These are phyloP conservation scores for Neopelma chrysocephalum DNA, from an alignment of 2,797 vertebrate genomes.

Conservation along the genomic window DNA sequence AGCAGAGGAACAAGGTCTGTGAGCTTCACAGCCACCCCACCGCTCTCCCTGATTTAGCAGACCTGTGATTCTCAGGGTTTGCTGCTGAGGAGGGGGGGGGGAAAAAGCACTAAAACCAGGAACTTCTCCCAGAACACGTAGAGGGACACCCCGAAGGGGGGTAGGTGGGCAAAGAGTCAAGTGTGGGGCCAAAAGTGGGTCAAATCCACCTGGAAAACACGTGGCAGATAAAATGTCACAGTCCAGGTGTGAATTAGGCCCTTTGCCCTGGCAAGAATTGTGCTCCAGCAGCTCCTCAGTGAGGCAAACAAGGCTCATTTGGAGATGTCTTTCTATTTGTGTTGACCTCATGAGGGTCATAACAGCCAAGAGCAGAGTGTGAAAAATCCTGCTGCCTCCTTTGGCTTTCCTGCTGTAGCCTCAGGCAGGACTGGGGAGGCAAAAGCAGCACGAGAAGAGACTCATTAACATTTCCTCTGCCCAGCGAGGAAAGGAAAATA, in stretches of 20 bases:
- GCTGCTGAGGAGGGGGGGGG: background rate
- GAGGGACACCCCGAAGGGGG: background rate
- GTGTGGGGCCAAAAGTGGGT: rapidly evolving
- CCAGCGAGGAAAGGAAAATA: background rate
- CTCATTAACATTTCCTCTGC: constrained; percentile 28
- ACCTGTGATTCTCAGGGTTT: background rate
- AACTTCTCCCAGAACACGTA: background rate
- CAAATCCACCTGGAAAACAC: rapidly evolving
- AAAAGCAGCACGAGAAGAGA: background rate
- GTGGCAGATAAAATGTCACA: background rate
- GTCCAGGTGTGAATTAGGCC: background rate
- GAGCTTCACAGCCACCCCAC: background rate
- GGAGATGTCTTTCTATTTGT: background rate
- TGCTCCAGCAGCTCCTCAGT: background rate
- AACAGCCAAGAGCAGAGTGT: background rate
- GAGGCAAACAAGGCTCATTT: background rate
- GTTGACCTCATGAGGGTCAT: background rate
- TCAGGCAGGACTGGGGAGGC: background rate
- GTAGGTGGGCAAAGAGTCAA: background rate
- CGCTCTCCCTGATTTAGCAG: background rate
- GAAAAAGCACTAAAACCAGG: background rate
- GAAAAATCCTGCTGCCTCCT: background rate
- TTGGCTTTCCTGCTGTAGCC: background rate
- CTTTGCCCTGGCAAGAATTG: background rate
- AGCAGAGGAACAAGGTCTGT: background rate